These are phyloP conservation scores for Radopholus similis DNA, from an alignment of 1,140 invertebrate genomes.

Conservation along the genomic window DNA sequence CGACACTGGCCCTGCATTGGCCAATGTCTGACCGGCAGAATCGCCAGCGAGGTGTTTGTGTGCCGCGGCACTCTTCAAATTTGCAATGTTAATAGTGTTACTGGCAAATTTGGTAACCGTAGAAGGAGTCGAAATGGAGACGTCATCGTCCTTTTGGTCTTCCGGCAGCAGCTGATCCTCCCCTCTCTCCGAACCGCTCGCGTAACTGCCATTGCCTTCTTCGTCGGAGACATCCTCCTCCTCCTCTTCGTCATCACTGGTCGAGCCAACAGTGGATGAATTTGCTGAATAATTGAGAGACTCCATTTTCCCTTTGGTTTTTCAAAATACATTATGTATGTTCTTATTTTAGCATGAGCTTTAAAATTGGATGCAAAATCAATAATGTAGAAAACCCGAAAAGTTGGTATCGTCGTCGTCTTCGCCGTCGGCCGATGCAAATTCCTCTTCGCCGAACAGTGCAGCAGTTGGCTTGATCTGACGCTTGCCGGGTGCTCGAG, in stretches of 20 bases:
- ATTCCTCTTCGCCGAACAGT: conserved; percentile 17
- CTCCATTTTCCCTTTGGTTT: neutral
- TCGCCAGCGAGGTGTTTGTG: neutral
- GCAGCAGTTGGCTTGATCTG: conserved; percentile 34
- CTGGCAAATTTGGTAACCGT: neutral
- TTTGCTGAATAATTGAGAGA: no score
- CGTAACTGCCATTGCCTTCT: no score
- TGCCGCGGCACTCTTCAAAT: neutral
- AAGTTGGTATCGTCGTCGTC: conserved; percentile 29
- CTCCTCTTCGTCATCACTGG: neutral
- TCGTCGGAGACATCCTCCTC: neutral
- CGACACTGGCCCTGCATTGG: no score
- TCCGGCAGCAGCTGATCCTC: no score
- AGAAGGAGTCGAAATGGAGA: neutral
- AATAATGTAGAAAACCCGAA: conserved; percentile 16
- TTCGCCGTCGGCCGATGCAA: neutral
- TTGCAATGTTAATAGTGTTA: neutral
- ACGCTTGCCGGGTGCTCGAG: conserved; percentile 24
- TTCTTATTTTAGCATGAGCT: neutral
- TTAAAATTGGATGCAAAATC: conserved; percentile 12
- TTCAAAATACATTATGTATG: neutral
- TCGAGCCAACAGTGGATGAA: neutral
- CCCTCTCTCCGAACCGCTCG: no score
- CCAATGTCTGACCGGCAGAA: neutral
- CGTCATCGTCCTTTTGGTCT: neutral